Conservation (phyloP, 2,797 vertebrate genomes). For the Rhabdophis nuchalis region DNA sequence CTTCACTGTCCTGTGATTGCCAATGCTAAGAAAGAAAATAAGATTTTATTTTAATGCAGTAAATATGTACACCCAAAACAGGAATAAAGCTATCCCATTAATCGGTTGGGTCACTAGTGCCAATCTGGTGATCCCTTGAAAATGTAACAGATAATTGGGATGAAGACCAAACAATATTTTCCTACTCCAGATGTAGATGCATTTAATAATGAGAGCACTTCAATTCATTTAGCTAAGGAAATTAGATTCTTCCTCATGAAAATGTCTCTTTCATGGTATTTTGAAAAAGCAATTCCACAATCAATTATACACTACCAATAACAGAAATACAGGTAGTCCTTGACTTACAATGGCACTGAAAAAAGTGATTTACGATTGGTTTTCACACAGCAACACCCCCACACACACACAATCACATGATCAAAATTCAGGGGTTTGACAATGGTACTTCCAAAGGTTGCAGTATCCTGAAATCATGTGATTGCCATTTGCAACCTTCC, state of each 20-base stretch:
- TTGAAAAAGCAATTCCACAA: conserved; percentile 14
- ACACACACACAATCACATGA: too few species aligned
- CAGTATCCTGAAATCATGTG: background rate
- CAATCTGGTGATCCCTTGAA: background rate
- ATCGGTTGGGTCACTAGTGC: background rate
- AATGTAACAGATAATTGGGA: background rate
- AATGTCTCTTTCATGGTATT: background rate
- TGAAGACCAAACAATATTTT: background rate
- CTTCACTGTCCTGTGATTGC: conserved; percentile 69
- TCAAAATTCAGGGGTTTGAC: background rate
- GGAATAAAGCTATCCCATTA: background rate
- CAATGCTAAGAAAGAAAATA: conserved; percentile 65
- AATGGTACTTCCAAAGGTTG: background rate
- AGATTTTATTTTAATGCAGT: background rate
- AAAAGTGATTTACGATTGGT: background rate
- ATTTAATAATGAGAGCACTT: background rate
- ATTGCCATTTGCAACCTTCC: background rate
- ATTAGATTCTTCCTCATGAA: background rate
- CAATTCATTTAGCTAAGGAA: background rate
- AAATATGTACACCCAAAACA: background rate
- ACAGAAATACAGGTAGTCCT: background rate
- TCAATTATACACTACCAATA: background rate
- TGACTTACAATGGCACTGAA: background rate
- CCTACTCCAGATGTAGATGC: background rate
- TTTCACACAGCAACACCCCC: background rate